A percentile compares a stretch with the other conserved stretches of the same genome.
These are phyloP conservation scores for Strigamia transsilvanica DNA, from an alignment of 2,888 invertebrate species.

Conservation along the genomic window DNA sequence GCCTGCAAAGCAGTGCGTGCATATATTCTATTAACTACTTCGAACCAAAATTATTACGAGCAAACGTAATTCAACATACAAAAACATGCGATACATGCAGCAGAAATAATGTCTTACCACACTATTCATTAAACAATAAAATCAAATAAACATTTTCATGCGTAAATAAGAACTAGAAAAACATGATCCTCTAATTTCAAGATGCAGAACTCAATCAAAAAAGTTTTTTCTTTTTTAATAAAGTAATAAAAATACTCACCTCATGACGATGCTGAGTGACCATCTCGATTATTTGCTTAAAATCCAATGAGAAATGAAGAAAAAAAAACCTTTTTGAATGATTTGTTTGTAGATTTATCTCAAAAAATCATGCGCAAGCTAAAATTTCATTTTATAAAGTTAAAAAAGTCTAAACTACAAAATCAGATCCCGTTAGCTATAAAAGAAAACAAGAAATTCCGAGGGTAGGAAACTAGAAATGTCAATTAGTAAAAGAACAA, in stretches of 20 bases:
- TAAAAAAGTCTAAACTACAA: no score
- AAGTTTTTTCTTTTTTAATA: neutral
- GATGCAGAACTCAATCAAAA: neutral
- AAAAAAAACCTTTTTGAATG: neutral
- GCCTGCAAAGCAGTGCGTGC: conserved; percentile 2
- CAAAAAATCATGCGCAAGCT: neutral
- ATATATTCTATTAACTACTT: neutral
- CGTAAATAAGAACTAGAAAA: neutral
- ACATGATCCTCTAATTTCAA: neutral
- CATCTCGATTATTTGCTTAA: conserved; percentile 27
- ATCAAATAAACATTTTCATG: neutral
- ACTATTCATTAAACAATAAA: neutral
- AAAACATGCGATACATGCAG: neutral
- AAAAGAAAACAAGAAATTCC: no score
- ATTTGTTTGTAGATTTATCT: neutral
- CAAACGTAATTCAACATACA: neutral
- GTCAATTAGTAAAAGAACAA: no score
- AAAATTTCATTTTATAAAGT: no score
- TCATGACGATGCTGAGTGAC: conserved; percentile 17
- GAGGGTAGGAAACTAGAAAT: no score
- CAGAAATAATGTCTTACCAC: no score
- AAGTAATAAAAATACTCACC: neutral
- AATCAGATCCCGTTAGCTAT: no score
- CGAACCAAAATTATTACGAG: neutral
- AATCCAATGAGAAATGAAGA: neutral